Evolutionary conservation across 2,113 vertebrate genomes (phyloP).

Genomic region (Camarhynchus parvulus): DNA sequence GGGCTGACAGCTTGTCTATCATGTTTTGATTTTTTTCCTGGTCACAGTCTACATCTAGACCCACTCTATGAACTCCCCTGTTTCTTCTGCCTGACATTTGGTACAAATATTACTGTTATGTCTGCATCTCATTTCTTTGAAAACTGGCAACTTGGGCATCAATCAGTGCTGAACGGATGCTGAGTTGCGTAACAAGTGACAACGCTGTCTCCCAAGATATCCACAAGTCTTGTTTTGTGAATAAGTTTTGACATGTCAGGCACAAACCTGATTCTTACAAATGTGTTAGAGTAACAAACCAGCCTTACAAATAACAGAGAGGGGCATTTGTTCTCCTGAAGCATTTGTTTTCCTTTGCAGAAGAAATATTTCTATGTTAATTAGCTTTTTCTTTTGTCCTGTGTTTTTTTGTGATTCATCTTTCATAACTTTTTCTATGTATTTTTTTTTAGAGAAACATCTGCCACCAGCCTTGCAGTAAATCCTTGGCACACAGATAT

Average conservation of each 20-base stretch:
- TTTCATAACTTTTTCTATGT: not conserved
- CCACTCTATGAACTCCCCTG: constrained; percentile 45
- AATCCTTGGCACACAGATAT: constrained; percentile 53
- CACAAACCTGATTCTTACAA: constrained; percentile 69
- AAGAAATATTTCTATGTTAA: constrained; percentile 63
- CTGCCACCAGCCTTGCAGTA: constrained; percentile 59
- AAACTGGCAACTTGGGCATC: constrained; percentile 79
- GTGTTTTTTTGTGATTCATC: constrained; percentile 33
- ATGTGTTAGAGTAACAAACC: constrained; percentile 44
- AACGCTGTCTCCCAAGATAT: constrained; percentile 75
- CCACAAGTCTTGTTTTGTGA: constrained; percentile 62
- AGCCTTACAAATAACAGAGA: constrained; percentile 47
- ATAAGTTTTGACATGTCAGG: constrained; percentile 81
- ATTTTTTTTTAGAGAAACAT: constrained; percentile 50
- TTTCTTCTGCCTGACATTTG: constrained; percentile 68
- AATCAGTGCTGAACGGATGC: constrained; percentile 76
- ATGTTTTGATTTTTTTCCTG: not conserved
- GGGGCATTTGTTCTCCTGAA: constrained; percentile 28
- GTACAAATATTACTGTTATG: constrained; percentile 73
- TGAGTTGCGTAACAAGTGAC: constrained; percentile 76
- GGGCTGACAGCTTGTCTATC: constrained; percentile 40
- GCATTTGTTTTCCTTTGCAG: constrained; percentile 15
- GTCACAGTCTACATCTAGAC: not conserved
- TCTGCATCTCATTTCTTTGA: constrained; percentile 71
- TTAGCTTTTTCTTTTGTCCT: constrained; percentile 56